Evolutionary conservation across 2,888 invertebrate species (phyloP).

Genomic region (Rhamnusium bicolor): DNA sequence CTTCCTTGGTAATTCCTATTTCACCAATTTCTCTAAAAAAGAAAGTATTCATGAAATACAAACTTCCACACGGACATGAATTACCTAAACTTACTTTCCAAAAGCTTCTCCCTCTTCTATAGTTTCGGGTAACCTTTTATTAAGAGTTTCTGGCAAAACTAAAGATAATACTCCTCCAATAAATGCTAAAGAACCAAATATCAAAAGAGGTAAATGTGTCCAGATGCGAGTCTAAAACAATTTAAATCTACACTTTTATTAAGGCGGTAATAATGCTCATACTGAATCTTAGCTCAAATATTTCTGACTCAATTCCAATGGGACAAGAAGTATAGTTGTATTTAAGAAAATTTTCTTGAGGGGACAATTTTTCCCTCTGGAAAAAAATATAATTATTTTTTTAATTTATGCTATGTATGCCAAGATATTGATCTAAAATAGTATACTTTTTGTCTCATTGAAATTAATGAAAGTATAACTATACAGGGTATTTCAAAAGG

Average conservation of each 20-base stretch:
- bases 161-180: conserved; percentile 75
- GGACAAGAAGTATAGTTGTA: too few relatives aligned
- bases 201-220: conserved; percentile 75
- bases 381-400: too few relatives aligned
- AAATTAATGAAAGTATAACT: too few relatives aligned
- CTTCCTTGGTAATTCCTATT: background rate
- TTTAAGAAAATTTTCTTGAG: too few relatives aligned
- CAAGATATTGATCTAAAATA: too few relatives aligned
- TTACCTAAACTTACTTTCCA: conserved; percentile 72
- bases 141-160: conserved; percentile 79
- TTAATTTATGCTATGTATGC: too few relatives aligned
- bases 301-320: too few relatives aligned
- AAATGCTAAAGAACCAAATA: conserved; percentile 76
- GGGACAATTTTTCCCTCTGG: too few relatives aligned
- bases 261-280: too few relatives aligned
- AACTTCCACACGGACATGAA: background rate
- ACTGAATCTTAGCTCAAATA: too few relatives aligned
- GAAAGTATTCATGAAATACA: background rate
- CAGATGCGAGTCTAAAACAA: conserved; percentile 73
- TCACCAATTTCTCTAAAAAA: background rate
- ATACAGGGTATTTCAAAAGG: too few relatives aligned
- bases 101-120: conserved; percentile 78
- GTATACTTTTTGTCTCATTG: too few relatives aligned
- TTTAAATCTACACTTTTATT: background rate
- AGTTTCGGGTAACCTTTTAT: conserved; percentile 78